A percentile compares a stretch with the other conserved stretches of the same genome.
These are phyloP conservation scores for Drosophila azteca DNA, from an alignment of 1,140 invertebrate genomes.

Conservation along the genomic window DNA sequence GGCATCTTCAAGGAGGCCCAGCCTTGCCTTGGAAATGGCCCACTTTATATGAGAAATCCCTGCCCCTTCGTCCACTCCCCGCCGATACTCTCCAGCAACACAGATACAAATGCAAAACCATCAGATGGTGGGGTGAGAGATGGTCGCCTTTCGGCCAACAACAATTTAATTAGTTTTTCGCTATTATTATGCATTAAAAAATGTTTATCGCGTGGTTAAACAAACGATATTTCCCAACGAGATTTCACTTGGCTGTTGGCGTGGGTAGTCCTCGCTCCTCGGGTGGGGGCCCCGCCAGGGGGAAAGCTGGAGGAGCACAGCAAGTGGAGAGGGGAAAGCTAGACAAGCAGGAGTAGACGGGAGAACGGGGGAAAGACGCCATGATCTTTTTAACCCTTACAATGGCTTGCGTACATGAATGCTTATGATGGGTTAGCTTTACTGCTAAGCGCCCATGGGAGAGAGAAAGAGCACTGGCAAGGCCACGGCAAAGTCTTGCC, in stretches of 20 bases:
- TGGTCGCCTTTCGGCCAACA: conserved; percentile 10
- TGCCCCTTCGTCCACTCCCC: not conserved
- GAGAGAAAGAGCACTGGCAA: too few relatives aligned
- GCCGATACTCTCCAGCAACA: not conserved
- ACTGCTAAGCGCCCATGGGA: too few relatives aligned
- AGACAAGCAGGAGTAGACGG: not conserved
- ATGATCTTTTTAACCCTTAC: conserved; percentile 13
- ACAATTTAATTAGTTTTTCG: conserved; percentile 55
- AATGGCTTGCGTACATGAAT: too few relatives aligned
- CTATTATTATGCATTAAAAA: conserved; percentile 66
- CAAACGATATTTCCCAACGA: conserved; percentile 53
- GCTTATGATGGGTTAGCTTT: too few relatives aligned
- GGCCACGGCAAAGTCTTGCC: too few relatives aligned
- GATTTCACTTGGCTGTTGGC: conserved; percentile 32
- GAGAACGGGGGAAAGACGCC: not conserved
- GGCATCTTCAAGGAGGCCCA: not conserved
- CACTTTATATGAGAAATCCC: too few relatives aligned
- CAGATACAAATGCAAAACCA: too few relatives aligned
- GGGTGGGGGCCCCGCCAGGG: not conserved
- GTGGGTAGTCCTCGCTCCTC: conserved; percentile 22
- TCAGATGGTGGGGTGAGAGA: not conserved
- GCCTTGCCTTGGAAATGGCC: too few relatives aligned
- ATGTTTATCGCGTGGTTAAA: conserved; percentile 62
- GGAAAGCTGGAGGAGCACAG: not conserved
- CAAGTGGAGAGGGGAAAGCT: too few relatives aligned